A percentile compares a stretch with the other conserved stretches of the same genome.
Conservation (phyloP, 2,113 vertebrate species). For the Pteruthius melanotis region DNA sequence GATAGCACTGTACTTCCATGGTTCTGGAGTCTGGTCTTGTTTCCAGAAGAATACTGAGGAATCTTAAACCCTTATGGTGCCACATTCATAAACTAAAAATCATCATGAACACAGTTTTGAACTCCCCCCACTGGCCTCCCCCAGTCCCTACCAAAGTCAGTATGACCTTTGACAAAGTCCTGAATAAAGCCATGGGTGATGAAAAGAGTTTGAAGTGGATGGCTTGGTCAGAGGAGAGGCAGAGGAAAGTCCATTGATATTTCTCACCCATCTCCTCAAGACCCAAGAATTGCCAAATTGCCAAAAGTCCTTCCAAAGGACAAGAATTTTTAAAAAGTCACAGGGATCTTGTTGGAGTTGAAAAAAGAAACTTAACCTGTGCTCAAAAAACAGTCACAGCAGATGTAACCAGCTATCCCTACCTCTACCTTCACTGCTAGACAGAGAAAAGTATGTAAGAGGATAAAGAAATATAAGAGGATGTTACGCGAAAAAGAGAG, state of each 20-base stretch:
- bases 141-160: background rate
- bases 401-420: background rate
- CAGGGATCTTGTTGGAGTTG: background rate
- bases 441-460: background rate
- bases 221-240: background rate
- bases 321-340: background rate
- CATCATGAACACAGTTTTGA: background rate
- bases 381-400: background rate
- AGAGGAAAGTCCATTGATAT: background rate
- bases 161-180: background rate
- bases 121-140: background rate
- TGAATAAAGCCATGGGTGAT: background rate
- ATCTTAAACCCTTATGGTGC: background rate
- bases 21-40: fast-evolving
- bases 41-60: background rate
- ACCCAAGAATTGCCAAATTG: background rate
- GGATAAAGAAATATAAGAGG: background rate
- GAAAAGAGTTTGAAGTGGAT: background rate
- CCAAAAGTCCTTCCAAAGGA: background rate
- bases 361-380: background rate
- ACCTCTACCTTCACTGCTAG: background rate
- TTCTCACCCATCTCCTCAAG: background rate
- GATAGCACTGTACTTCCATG: background rate
- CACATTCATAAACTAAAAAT: background rate
- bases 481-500: background rate